Evolutionary conservation across 2,888 invertebrate genomes (phyloP).

Genomic region (Tubiluchus corallicola): DNA sequence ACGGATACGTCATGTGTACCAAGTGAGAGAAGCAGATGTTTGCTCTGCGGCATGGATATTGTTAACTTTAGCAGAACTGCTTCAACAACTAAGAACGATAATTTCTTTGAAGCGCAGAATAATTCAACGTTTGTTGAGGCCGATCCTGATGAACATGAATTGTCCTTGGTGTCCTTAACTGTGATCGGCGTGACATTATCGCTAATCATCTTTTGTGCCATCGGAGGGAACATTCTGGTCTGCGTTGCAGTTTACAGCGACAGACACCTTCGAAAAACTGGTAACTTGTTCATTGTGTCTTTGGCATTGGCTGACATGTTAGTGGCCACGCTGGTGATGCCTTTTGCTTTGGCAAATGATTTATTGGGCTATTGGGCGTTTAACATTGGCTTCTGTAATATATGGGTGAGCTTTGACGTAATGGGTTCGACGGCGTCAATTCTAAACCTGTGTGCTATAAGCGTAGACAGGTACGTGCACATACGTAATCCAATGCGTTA

Average conservation of each 20-base stretch:
- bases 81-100: too few relatives aligned
- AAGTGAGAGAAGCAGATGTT: too few relatives aligned
- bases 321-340: conserved; percentile 92
- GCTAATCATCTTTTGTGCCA: conserved; percentile 73
- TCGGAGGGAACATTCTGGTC: conserved; percentile 87
- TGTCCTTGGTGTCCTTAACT: too few relatives aligned
- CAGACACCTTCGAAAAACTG: conserved; percentile 46
- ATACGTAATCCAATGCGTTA: conserved; percentile 49
- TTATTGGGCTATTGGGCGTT: conserved; percentile 93
- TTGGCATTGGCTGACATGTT: conserved; percentile 92
- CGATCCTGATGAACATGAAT: too few relatives aligned
- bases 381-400: conserved; percentile 84
- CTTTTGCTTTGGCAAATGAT: conserved; percentile 93
- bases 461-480: conserved; percentile 72
- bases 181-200: conserved; percentile 58
- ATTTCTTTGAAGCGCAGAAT: too few relatives aligned
- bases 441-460: conserved; percentile 91
- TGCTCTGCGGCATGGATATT: too few relatives aligned
- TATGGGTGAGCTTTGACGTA: conserved; percentile 97
- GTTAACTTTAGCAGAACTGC: too few relatives aligned
- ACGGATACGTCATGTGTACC: too few relatives aligned
- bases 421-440: conserved; percentile 93
- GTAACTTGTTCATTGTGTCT: conserved; percentile 51
- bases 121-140: too few relatives aligned
- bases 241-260: conserved; percentile 95